A percentile compares a stretch with the other conserved stretches of the same genome.
phyloP scores from a whole-genome alignment of 2,888 invertebrate species.

The Argynnis bischoffii region DNA sequence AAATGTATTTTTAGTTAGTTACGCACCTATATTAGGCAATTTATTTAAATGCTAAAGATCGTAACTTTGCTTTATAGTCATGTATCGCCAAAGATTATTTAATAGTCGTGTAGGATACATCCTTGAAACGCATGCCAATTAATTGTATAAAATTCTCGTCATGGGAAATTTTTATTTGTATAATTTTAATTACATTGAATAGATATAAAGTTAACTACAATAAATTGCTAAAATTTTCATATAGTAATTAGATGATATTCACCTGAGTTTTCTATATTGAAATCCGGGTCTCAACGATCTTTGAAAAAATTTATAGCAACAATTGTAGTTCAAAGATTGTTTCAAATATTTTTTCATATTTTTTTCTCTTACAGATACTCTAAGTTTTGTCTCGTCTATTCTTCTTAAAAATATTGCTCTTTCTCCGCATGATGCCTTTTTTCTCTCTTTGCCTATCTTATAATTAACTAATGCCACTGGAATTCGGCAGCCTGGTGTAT shows the following conservation, averaged over 20 bases:
- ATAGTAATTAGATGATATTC: neutral
- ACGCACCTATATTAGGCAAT: too few species aligned
- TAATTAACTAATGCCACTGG: conserved; percentile 56
- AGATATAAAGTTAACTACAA: too few species aligned
- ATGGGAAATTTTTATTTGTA: too few species aligned
- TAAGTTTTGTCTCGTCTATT: conserved; percentile 50
- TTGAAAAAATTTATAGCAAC: conserved; percentile 60
- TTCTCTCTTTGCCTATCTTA: conserved; percentile 42
- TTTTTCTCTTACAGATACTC: conserved; percentile 53
- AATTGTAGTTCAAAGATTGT: conserved; percentile 51
- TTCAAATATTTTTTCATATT: conserved; percentile 53
- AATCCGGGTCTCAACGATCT: conserved; percentile 18
- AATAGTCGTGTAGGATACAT: too few species aligned
- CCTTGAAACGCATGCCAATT: too few species aligned
- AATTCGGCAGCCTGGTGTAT: conserved; percentile 66
- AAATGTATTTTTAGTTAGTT: too few species aligned
- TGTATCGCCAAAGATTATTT: too few species aligned
- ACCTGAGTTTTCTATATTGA: conserved; percentile 27
- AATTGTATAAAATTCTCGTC: too few species aligned
- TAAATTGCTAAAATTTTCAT: too few species aligned
- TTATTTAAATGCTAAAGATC: too few species aligned
- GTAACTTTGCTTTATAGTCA: too few species aligned
- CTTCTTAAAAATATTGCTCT: conserved; percentile 62
- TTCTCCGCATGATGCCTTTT: conserved; percentile 52
- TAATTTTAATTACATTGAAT: too few species aligned